Evolutionary conservation across 2,113 vertebrate species (phyloP).

Genomic region (Regulus satrapa): DNA sequence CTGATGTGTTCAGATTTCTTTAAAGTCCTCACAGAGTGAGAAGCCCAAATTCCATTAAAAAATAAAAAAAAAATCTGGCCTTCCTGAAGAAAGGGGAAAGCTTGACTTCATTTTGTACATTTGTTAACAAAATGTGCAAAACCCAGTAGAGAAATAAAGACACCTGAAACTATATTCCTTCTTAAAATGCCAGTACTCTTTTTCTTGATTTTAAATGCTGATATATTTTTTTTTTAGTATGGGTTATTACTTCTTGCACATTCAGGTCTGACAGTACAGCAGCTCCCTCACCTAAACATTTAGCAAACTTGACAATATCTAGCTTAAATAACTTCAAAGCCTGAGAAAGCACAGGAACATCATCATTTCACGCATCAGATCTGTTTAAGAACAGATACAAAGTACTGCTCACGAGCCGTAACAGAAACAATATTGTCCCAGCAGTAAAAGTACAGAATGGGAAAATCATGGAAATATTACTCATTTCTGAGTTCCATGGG

Average conservation of each 20-base stretch:
- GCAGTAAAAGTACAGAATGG: neutral
- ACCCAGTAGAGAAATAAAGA: neutral
- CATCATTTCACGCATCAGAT: neutral
- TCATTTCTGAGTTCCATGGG: neutral
- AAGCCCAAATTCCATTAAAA: neutral
- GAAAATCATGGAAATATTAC: neutral
- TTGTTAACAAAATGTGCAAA: neutral
- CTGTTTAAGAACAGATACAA: conserved; percentile 11
- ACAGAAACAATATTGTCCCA: conserved; percentile 31
- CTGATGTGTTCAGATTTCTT: neutral
- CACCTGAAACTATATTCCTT: neutral
- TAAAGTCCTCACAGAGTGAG: neutral
- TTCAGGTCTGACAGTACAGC: neutral
- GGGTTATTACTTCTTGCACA: neutral
- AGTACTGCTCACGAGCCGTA: neutral
- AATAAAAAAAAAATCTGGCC: neutral
- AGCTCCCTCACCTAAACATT: neutral
- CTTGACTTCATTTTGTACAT: neutral
- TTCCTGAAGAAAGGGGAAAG: neutral
- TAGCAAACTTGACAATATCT: neutral
- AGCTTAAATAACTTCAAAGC: neutral
- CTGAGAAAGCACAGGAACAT: neutral
- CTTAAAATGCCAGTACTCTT: neutral
- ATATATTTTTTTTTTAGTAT: neutral
- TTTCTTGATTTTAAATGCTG: neutral